These are phyloP conservation scores for Spilosoma lubricipeda DNA, from an alignment of 2,888 invertebrate genomes.

Conservation along the genomic window DNA sequence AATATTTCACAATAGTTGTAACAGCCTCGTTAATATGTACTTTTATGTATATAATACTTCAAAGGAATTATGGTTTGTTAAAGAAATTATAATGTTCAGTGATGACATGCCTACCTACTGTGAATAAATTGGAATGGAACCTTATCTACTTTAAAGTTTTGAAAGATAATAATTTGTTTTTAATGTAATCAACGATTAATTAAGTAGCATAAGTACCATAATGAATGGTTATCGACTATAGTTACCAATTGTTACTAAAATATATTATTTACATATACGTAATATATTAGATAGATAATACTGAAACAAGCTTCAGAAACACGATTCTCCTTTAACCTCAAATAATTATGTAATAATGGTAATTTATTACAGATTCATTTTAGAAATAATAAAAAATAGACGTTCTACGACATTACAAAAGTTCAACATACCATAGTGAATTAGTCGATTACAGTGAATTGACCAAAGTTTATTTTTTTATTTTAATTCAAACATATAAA, in stretches of 20 bases:
- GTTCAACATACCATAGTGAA: not conserved
- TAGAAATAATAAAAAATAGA: slow-evolving; percentile 25
- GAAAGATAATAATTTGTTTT: slow-evolving; percentile 45
- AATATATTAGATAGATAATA: slow-evolving; percentile 38
- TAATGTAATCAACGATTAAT: slow-evolving; percentile 36
- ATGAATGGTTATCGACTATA: slow-evolving; percentile 49
- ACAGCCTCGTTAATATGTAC: slow-evolving; percentile 35
- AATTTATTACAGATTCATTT: slow-evolving; percentile 33
- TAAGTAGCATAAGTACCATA: slow-evolving; percentile 36
- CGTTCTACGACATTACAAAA: slow-evolving; percentile 19
- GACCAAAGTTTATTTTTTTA: not conserved
- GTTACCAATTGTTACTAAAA: slow-evolving; percentile 52
- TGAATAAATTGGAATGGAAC: slow-evolving; percentile 20
- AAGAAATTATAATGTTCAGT: slow-evolving; percentile 5
- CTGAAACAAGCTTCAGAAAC: slow-evolving; percentile 23
- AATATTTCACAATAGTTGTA: slow-evolving; percentile 28
- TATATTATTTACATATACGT: slow-evolving; percentile 21
- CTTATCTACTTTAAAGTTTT: slow-evolving; percentile 20
- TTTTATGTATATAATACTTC: slow-evolving; percentile 28
- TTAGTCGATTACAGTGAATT: not conserved
- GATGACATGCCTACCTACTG: slow-evolving; percentile 22
- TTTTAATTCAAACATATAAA: not conserved
- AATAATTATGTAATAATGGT: slow-evolving; percentile 33
- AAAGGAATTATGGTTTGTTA: slow-evolving; percentile 28
- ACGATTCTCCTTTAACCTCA: slow-evolving; percentile 32